phyloP scores from a whole-genome alignment of 2,888 invertebrate genomes.

The Sicus ferrugineus region DNA sequence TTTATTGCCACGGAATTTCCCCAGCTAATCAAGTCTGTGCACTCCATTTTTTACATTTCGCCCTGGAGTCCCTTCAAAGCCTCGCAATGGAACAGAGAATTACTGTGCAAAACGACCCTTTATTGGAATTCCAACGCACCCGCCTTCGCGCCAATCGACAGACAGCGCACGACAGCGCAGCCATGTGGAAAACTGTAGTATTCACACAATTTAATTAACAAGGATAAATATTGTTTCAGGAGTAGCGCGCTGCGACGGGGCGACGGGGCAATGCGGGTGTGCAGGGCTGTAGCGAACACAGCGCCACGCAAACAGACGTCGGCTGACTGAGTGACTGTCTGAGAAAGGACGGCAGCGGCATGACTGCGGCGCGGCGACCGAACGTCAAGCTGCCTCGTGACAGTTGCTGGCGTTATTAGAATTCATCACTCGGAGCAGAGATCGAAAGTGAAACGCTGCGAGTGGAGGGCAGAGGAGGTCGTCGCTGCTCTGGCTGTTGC shows the following conservation, averaged over 20 bases:
- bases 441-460: conserved; percentile 42
- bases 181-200: conserved; percentile 62
- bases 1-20: too few relatives aligned
- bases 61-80: background rate
- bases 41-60: background rate
- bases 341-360: too few relatives aligned
- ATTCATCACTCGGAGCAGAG: conserved; percentile 28
- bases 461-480: conserved; percentile 15
- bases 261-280: background rate
- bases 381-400: conserved; percentile 36
- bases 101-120: background rate
- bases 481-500: conserved; percentile 7
- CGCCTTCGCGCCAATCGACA: conserved; percentile 1
- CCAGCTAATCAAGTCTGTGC: background rate
- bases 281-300: background rate
- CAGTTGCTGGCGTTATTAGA: conserved; percentile 16
- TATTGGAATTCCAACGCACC: conserved; percentile 10
- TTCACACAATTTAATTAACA: conserved; percentile 65
- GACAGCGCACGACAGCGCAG: conserved; percentile 59
- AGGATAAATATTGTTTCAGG: conserved; percentile 62
- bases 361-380: background rate
- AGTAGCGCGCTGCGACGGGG: conserved; percentile 35
- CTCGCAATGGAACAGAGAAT: background rate
- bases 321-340: background rate
- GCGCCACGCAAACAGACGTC: too few relatives aligned